These are phyloP conservation scores for Dione vanillae DNA, from an alignment of 2,888 invertebrate species.

Conservation along the genomic window DNA sequence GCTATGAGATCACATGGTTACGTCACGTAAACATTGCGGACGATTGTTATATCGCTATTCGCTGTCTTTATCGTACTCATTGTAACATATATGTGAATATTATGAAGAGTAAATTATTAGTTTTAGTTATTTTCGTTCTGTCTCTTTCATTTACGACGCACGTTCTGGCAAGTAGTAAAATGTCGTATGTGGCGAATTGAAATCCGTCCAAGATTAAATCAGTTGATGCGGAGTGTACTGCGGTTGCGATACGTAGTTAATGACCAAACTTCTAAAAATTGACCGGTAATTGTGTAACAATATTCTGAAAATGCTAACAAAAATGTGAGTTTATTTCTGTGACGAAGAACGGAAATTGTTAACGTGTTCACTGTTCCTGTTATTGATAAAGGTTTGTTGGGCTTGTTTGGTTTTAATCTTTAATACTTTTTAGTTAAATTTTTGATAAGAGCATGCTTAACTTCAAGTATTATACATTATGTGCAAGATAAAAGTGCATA, in stretches of 20 bases:
- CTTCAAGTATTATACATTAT: not conserved
- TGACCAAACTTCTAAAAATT: constrained; percentile 5
- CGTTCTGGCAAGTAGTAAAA: constrained; percentile 9
- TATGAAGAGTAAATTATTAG: constrained; percentile 23
- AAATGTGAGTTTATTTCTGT: constrained; percentile 30
- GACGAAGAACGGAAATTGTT: not conserved
- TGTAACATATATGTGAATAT: constrained; percentile 29
- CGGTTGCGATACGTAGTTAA: constrained; percentile 20
- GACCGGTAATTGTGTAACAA: constrained; percentile 14
- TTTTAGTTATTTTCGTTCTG: constrained; percentile 55
- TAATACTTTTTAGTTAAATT: constrained; percentile 2
- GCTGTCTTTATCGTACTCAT: constrained; percentile 55
- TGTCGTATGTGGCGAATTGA: constrained; percentile 44
- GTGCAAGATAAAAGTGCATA: not conserved
- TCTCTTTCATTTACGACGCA: constrained; percentile 55
- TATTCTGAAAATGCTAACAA: constrained; percentile 24
- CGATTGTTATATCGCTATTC: constrained; percentile 51
- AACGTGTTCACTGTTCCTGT: not conserved
- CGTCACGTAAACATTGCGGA: constrained; percentile 66
- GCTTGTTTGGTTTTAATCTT: not conserved
- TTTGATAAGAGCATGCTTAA: constrained; percentile 11
- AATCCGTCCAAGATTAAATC: constrained; percentile 59
- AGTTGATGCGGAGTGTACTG: constrained; percentile 51
- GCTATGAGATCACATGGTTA: constrained; percentile 77
- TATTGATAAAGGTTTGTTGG: constrained; percentile 31